Conservation (phyloP, 37 sponge, comb jelly and placozoan genomes). For the Beroe ovata region DNA sequence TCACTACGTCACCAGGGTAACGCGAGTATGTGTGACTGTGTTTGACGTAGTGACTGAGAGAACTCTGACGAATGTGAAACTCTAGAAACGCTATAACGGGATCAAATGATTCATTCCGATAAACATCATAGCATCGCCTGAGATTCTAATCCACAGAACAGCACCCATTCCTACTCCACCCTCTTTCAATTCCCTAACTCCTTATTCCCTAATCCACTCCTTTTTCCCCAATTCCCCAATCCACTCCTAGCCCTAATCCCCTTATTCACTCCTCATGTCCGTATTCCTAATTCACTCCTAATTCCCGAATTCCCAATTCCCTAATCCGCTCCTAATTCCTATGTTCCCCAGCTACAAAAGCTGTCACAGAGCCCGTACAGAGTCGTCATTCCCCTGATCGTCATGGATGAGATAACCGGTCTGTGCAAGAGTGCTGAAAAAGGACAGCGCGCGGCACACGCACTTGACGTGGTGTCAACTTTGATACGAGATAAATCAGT, state of each 20-base stretch:
- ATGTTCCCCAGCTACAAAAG: background rate
- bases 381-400: conserved; percentile 8
- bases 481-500: conserved; percentile 12
- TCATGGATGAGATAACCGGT: conserved; percentile 24
- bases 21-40: too few relatives aligned
- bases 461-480: background rate
- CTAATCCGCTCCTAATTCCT: background rate
- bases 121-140: too few relatives aligned
- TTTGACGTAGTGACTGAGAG: too few relatives aligned
- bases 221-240: background rate
- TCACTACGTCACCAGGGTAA: background rate
- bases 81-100: too few relatives aligned
- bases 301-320: background rate
- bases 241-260: background rate
- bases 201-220: too few relatives aligned
- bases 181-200: too few relatives aligned
- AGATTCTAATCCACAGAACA: too few relatives aligned
- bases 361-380: background rate
- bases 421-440: conserved; percentile 19
- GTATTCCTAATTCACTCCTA: background rate
- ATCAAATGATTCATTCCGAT: too few relatives aligned
- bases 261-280: background rate
- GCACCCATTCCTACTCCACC: too few relatives aligned
- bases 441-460: background rate
- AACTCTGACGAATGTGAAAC: too few relatives aligned